Conservation (phyloP, 2,888 invertebrate genomes). For the Noctua janthe region DNA sequence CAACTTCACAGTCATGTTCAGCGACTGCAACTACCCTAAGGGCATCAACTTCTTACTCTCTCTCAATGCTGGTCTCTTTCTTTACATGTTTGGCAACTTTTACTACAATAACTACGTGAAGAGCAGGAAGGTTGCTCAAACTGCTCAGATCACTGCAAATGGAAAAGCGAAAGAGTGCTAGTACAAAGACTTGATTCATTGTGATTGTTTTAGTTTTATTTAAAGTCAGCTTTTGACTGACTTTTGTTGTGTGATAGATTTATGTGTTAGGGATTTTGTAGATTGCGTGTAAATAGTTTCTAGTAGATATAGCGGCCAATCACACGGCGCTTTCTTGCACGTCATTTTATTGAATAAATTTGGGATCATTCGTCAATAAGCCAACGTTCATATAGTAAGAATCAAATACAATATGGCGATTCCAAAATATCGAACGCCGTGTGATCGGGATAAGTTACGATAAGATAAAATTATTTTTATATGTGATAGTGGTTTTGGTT, state of each 20-base stretch:
- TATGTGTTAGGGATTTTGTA: slow-evolving; percentile 33
- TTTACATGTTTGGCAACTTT: slow-evolving; percentile 95
- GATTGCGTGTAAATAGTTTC: slow-evolving; percentile 5
- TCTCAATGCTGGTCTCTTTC: slow-evolving; percentile 92
- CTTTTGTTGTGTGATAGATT: slow-evolving; percentile 47
- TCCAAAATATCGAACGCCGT: neutral
- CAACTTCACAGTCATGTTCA: slow-evolving; percentile 91
- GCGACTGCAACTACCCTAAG: slow-evolving; percentile 93
- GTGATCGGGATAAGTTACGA: too few relatives aligned
- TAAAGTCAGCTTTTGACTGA: slow-evolving; percentile 14
- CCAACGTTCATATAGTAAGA: neutral
- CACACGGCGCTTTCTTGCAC: too few relatives aligned
- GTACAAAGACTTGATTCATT: slow-evolving; percentile 65
- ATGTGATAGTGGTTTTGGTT: neutral
- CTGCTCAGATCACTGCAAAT: slow-evolving; percentile 61
- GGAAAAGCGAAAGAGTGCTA: slow-evolving; percentile 83
- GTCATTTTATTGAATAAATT: too few relatives aligned
- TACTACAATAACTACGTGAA: slow-evolving; percentile 92
- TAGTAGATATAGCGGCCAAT: neutral
- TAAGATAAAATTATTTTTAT: too few relatives aligned
- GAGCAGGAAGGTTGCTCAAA: slow-evolving; percentile 54
- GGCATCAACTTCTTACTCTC: slow-evolving; percentile 92
- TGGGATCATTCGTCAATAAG: too few relatives aligned
- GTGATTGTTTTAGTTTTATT: slow-evolving; percentile 48
- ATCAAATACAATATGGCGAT: too few relatives aligned